phyloP scores from a whole-genome alignment of 2,113 vertebrate species.

The Sinosuthora webbiana region DNA sequence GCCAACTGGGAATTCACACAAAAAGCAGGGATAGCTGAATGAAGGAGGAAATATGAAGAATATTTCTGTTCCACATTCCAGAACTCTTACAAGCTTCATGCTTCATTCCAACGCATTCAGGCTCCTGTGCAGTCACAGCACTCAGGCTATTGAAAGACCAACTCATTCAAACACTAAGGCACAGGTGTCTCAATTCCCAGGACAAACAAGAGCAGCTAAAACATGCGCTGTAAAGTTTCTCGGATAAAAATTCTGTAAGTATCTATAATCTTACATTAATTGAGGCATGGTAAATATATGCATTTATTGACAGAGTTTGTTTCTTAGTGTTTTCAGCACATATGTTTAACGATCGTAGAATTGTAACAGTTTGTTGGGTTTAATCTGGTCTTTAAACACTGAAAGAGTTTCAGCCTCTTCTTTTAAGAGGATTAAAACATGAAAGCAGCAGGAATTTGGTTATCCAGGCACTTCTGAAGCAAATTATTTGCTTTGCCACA shows the following conservation, averaged over 20 bases:
- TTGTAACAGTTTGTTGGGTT: not conserved
- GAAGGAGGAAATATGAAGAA: not conserved
- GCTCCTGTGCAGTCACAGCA: not conserved
- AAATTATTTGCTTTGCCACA: not conserved
- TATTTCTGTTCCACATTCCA: not conserved
- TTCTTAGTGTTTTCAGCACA: not conserved
- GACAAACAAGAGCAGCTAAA: not conserved
- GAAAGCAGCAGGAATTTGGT: not conserved
- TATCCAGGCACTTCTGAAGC: not conserved
- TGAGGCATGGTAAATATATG: not conserved
- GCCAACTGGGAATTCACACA: not conserved
- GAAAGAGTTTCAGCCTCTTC: not conserved
- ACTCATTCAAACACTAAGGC: not conserved
- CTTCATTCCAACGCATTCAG: not conserved
- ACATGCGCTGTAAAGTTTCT: not conserved
- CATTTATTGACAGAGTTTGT: not conserved
- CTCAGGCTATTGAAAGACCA: not conserved
- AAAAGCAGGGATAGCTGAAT: not conserved
- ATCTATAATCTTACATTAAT: not conserved
- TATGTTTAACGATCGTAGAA: not conserved
- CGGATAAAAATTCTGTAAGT: not conserved
- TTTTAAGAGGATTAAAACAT: conserved; percentile 4
- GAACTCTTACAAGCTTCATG: not conserved
- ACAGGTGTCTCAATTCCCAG: not conserved
- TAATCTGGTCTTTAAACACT: not conserved